Evolutionary conservation across 1,140 invertebrate species (phyloP).

Genomic region (Dysdera silvatica): DNA sequence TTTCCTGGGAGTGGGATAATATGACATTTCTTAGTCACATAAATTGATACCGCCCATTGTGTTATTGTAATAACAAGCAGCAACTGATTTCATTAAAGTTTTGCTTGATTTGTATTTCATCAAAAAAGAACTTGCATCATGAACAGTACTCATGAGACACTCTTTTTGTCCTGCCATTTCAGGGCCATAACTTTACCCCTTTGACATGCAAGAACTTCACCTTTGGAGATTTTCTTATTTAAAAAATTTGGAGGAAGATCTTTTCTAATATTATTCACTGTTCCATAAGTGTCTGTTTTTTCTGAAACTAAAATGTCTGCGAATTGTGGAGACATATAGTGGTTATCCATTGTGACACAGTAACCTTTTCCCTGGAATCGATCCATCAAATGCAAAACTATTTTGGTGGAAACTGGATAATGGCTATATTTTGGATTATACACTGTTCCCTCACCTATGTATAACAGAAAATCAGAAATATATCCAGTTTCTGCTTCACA

Average conservation of each 20-base stretch:
- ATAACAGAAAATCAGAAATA: not conserved
- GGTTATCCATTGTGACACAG: not conserved
- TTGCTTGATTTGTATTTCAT: not conserved
- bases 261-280: not conserved
- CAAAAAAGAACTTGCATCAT: not conserved
- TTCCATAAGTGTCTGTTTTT: not conserved
- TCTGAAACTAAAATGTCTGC: not conserved
- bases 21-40: not conserved
- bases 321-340: conserved; percentile 4
- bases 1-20: not conserved
- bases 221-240: no score
- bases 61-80: not conserved
- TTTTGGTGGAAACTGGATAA: not conserved
- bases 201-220: no score
- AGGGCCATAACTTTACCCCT: no score
- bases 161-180: not conserved
- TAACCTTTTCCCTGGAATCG: not conserved
- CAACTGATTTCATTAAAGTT: not conserved
- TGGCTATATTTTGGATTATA: not conserved
- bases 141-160: not conserved
- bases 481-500: not conserved
- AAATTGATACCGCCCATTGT: not conserved
- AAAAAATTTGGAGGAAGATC: no score
- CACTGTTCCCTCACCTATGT: not conserved
- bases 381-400: not conserved